Evolutionary conservation across 2,113 vertebrate genomes (phyloP).

Genomic region (Crypturellus undulatus): DNA sequence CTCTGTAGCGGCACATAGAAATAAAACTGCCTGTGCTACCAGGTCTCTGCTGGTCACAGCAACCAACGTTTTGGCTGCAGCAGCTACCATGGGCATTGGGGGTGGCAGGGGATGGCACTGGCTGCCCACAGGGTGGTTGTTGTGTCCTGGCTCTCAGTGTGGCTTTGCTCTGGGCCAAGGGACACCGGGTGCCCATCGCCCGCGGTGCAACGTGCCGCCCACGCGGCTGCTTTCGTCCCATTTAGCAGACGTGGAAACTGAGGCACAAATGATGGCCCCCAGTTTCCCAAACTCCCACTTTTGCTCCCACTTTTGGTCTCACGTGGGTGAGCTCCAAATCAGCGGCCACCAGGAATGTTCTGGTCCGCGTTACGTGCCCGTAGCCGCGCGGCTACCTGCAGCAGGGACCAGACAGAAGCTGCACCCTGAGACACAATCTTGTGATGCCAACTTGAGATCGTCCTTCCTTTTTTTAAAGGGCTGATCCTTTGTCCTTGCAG

Average conservation of each 20-base stretch:
- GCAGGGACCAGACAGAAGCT: background rate
- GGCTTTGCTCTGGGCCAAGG: too few relatives aligned
- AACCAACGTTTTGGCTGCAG: background rate
- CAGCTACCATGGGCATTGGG: background rate
- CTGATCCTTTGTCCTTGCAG: slow-evolving; percentile 19
- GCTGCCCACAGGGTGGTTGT: background rate
- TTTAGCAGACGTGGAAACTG: background rate
- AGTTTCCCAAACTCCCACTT: background rate
- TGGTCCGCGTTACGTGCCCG: background rate
- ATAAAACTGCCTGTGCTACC: background rate
- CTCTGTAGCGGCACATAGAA: too few relatives aligned
- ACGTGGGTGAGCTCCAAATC: background rate
- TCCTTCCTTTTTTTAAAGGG: background rate
- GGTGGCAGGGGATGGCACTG: background rate
- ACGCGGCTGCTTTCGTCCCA: background rate
- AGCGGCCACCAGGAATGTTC: background rate
- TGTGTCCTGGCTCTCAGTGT: too few relatives aligned
- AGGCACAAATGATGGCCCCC: background rate
- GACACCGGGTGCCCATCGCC: background rate
- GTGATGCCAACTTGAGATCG: background rate
- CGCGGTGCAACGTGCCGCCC: too few relatives aligned
- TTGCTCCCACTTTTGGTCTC: background rate
- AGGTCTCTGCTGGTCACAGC: background rate
- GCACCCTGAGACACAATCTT: background rate
- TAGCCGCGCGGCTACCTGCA: rapidly evolving